Evolutionary conservation across 2,113 vertebrate genomes (phyloP), one percentile per base, ranked within the genome.

Genomic region (Zosterops japonicus): DNA sequence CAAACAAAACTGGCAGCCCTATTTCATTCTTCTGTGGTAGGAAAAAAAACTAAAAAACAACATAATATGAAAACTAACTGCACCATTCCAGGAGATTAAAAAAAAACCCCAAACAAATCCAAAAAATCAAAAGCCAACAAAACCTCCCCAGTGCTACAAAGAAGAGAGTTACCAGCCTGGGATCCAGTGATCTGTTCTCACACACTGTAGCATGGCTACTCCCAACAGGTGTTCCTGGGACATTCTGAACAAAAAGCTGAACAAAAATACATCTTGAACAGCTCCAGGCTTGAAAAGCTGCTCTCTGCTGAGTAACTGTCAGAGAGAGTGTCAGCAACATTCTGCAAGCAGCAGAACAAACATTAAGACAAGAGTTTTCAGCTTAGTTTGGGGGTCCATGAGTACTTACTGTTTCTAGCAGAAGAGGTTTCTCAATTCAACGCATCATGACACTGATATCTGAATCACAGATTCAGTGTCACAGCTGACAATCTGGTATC

Each of bases 221-320:
- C 89, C 77, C 47, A 75, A 69, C 84, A 97, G 85, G 74, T 95
- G 86, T 41, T 97, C 83, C 84, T 95, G 91, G 93, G 96, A 94
- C 94, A 82, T 83, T 89, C 76, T 83, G 84, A 94, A 89, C 80
- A 95, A 94, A 95, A 84, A 7, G 69, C 25, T 78, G 63, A 94
- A 64, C 77, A 94, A 88, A 97, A 95, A 92, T 89, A 86, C 14
- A 76, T 92, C 67, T 94, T 92, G 16, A 95, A 87, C 59, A 87
- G 90, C 49, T 96, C 77, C 83, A 95, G 70, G 78, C 83, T 87
- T 63, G 80, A 89, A 94, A 97, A 96, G 44, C 91, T 95, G 78
- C 57, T 95, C 77, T 94, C 81, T 93, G 92, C 92, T 87, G 85
- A 93, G 72, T 79, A 90, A 94, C 94, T 95, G 91, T 82, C 82